These are phyloP conservation scores for Tetanocera ferruginea DNA, from an alignment of 2,888 invertebrate genomes.

Conservation along the genomic window DNA sequence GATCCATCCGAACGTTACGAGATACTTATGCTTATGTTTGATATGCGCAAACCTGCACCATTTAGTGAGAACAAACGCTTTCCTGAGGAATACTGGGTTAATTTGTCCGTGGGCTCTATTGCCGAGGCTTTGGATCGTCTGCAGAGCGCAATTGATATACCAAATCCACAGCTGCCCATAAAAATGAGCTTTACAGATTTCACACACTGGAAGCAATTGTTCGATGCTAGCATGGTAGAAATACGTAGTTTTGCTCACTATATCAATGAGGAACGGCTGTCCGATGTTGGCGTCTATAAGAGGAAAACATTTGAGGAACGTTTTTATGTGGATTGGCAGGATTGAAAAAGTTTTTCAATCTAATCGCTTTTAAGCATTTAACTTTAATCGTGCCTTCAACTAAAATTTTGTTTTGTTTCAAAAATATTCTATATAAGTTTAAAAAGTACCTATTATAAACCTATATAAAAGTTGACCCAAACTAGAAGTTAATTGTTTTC, in stretches of 20 bases:
- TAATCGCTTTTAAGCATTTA: too few species aligned
- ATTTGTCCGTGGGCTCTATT: slow-evolving; percentile 61
- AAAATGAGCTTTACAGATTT: slow-evolving; percentile 30
- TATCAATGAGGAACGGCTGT: slow-evolving; percentile 16
- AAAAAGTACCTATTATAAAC: too few species aligned
- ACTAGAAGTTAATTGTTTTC: too few species aligned
- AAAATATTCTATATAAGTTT: too few species aligned
- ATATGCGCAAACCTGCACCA: slow-evolving; percentile 61
- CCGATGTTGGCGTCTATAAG: slow-evolving; percentile 24
- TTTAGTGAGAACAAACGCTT: slow-evolving; percentile 65
- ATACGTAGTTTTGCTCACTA: slow-evolving; percentile 26
- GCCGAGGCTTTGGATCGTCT: slow-evolving; percentile 44
- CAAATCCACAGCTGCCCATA: slow-evolving; percentile 30
- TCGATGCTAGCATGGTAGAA: slow-evolving; percentile 28
- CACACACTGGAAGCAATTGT: slow-evolving; percentile 31
- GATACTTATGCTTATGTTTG: slow-evolving; percentile 62
- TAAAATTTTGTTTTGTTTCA: too few species aligned
- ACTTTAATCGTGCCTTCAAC: too few species aligned
- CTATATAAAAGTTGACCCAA: neutral
- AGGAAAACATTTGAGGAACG: slow-evolving; percentile 30
- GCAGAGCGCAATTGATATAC: slow-evolving; percentile 33
- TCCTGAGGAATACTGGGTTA: slow-evolving; percentile 65
- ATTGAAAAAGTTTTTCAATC: neutral
- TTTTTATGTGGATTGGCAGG: slow-evolving; percentile 22
- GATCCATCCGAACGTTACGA: slow-evolving; percentile 64